These are phyloP conservation scores for Natator depressus DNA, from an alignment of 2,113 vertebrate genomes.

Conservation along the genomic window DNA sequence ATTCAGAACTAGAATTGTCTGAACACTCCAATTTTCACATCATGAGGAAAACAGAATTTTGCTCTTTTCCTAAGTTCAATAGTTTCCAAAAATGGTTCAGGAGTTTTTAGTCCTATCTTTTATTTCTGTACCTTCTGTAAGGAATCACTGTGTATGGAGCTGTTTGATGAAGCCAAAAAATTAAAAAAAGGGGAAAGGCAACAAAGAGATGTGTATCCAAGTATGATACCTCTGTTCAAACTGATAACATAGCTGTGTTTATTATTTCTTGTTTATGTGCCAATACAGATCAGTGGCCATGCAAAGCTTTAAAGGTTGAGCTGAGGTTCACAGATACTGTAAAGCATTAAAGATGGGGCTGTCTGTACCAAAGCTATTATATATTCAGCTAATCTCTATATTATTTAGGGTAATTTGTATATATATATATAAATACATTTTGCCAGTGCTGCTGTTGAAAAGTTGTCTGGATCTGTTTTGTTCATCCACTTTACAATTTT, in stretches of 20 bases:
- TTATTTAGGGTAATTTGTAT: accelerated
- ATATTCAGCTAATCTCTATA: neutral
- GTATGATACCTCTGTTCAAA: neutral
- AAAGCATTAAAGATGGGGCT: neutral
- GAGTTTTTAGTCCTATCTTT: neutral
- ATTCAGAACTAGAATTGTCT: neutral
- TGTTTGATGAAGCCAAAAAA: neutral
- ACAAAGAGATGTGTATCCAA: neutral
- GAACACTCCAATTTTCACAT: neutral
- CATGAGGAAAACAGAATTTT: neutral
- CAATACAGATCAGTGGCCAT: neutral
- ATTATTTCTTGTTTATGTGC: neutral
- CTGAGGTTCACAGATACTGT: neutral
- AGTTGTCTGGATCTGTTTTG: neutral
- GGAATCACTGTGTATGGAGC: neutral
- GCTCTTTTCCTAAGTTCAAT: neutral
- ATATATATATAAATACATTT: neutral
- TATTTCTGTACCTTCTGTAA: neutral
- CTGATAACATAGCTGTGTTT: neutral
- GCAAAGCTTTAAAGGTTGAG: neutral
- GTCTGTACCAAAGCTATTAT: neutral
- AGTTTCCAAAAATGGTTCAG: neutral
- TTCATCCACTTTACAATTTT: neutral
- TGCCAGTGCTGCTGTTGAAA: neutral
- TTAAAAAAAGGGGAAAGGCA: neutral